A percentile compares a stretch with the other conserved stretches of the same genome.
phyloP scores from a whole-genome alignment of 1,140 invertebrate species.

The Chironomus tepperi region DNA sequence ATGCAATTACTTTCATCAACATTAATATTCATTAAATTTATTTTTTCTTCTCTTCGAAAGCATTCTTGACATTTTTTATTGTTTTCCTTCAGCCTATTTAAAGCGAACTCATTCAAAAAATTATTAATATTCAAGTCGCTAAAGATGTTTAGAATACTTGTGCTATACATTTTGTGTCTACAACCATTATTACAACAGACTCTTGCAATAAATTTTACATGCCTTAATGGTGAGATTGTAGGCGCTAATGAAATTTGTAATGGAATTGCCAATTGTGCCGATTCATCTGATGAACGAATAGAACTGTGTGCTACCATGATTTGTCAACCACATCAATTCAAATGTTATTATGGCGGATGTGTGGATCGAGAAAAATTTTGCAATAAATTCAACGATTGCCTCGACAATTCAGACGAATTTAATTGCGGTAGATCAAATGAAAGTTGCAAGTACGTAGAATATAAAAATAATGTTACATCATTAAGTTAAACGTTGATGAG shows the following conservation, averaged over 20 bases:
- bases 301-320: not conserved
- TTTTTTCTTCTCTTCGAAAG: no score
- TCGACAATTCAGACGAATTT: not conserved
- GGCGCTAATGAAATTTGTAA: slow-evolving; percentile 2
- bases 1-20: no score
- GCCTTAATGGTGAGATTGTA: not conserved
- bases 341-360: slow-evolving; percentile 17
- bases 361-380: not conserved
- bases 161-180: no score
- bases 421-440: not conserved
- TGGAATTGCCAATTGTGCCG: not conserved
- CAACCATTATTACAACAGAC: not conserved
- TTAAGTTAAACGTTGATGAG: not conserved
- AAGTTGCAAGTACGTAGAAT: not conserved
- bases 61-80: no score
- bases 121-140: no score
- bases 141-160: no score
- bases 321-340: not conserved
- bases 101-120: not conserved
- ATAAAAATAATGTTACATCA: not conserved
- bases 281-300: not conserved
- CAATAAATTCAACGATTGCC: not conserved
- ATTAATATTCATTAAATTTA: no score
- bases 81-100: not conserved
- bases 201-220: slow-evolving; percentile 14